phyloP scores from a whole-genome alignment of 2,797 vertebrate species.

The Taeniopygia guttata region DNA sequence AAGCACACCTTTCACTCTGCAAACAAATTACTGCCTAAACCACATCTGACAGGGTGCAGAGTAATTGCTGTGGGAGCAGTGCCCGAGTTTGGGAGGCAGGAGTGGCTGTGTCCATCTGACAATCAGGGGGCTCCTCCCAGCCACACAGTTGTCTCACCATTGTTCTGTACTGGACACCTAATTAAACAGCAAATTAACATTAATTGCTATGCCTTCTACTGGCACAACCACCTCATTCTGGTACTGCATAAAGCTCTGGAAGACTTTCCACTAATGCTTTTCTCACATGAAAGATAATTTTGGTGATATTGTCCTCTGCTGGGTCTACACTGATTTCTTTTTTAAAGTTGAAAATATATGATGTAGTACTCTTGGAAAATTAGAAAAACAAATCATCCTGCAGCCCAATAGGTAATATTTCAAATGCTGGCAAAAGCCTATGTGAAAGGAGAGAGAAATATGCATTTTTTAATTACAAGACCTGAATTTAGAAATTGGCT shows the following conservation, averaged over 20 bases:
- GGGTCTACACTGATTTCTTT: background rate
- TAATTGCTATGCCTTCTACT: background rate
- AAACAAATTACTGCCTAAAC: background rate
- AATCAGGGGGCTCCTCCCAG: background rate
- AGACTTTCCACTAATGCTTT: background rate
- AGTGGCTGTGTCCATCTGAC: background rate
- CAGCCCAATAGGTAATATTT: background rate
- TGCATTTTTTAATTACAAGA: background rate
- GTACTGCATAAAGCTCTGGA: background rate
- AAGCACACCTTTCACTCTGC: background rate
- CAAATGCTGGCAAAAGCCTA: background rate
- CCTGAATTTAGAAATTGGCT: background rate
- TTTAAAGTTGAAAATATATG: background rate
- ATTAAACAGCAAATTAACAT: conserved; percentile 32
- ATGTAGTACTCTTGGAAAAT: background rate
- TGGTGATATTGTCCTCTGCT: background rate
- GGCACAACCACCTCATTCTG: background rate
- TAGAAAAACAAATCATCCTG: background rate
- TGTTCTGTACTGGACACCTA: background rate
- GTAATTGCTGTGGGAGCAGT: background rate
- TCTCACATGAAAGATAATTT: background rate
- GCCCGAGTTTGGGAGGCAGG: background rate
- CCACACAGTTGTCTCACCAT: background rate
- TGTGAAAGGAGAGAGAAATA: background rate
- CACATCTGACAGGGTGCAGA: background rate